Evolutionary conservation across 2,888 invertebrate species (phyloP), one percentile per base, ranked within the genome.

Genomic region (Troilus luridus): DNA sequence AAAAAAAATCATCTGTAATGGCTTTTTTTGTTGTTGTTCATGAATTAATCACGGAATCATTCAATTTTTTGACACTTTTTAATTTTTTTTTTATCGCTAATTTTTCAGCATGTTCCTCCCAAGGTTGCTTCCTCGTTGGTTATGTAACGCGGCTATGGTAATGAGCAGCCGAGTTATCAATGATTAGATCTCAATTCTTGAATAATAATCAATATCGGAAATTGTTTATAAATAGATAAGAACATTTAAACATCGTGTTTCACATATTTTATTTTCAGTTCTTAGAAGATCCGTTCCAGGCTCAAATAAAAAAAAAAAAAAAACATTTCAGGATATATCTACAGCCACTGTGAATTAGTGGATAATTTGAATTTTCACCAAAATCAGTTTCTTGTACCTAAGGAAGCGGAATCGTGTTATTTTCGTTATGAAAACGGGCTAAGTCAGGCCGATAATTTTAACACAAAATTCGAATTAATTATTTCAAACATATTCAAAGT

Each of bases 31-130:
- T 41, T 0, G 3, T 41, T 41, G 17, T 77, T 77, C 72, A 77
- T 77, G 27, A 27, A 77, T 77, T 17, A 77, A 77, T 77, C 72
- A 77, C 72, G 72, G 41, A 41, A 77, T 77, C 41, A 77, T 77
- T 27, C 27, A 77, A 12, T 77, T 41, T 67, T 77, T 77, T 41
- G 72, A 77, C 72, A 77, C 72, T 77, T 77, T 77, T 41, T 41
- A 1, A 41, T 41, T 41, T 41, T 72, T 77, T 77, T 77, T 41
- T 64, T 14, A 24, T 67, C 67, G 72, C 1, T 8, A 77, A 77
- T 41, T 77, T 77, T 77, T 27, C 72, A 24, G 41, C 72, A 77
- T 77, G 72, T 77, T 77, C 19, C 27, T 41, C 41, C 17, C 72
- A 77, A 77, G 72, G 72, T 17, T 8, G 27, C 67, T 77, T 77